Conservation (phyloP, 2,888 invertebrate genomes). For the Cloeon dipterum region DNA sequence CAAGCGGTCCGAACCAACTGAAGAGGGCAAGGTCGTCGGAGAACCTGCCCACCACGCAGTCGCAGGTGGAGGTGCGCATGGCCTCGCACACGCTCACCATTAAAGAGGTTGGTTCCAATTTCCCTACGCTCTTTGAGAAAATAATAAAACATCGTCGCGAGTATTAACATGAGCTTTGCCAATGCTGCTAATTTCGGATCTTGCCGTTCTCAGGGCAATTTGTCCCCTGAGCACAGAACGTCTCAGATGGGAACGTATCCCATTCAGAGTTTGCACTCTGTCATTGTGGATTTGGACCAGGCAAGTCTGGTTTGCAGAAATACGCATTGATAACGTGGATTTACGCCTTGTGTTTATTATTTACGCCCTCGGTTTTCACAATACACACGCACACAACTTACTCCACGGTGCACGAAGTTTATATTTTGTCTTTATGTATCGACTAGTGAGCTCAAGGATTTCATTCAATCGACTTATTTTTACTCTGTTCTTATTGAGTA, state of each 20-base stretch:
- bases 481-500: too few relatives aligned
- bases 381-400: too few relatives aligned
- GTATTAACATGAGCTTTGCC: too few relatives aligned
- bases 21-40: slow-evolving; percentile 69
- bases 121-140: too few relatives aligned
- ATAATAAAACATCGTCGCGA: too few relatives aligned
- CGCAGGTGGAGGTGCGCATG: slow-evolving; percentile 86
- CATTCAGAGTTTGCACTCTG: slow-evolving; percentile 69
- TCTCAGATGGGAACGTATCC: slow-evolving; percentile 79
- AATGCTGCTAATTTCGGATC: slow-evolving; percentile 28
- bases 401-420: too few relatives aligned
- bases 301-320: slow-evolving; percentile 42
- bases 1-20: slow-evolving; percentile 51
- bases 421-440: too few relatives aligned
- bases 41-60: slow-evolving; percentile 77
- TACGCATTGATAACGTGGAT: not conserved
- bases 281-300: slow-evolving; percentile 66
- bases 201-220: slow-evolving; percentile 36
- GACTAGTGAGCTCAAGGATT: too few relatives aligned
- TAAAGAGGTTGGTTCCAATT: slow-evolving; percentile 45
- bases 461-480: not conserved
- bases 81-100: slow-evolving; percentile 84
- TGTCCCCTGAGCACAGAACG: slow-evolving; percentile 78
- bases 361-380: too few relatives aligned
- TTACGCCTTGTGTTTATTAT: not conserved